Evolutionary conservation across 2,797 vertebrate genomes (phyloP), one percentile per base, ranked within the genome.

Genomic region (Phrynocephalus guinanensis): DNA sequence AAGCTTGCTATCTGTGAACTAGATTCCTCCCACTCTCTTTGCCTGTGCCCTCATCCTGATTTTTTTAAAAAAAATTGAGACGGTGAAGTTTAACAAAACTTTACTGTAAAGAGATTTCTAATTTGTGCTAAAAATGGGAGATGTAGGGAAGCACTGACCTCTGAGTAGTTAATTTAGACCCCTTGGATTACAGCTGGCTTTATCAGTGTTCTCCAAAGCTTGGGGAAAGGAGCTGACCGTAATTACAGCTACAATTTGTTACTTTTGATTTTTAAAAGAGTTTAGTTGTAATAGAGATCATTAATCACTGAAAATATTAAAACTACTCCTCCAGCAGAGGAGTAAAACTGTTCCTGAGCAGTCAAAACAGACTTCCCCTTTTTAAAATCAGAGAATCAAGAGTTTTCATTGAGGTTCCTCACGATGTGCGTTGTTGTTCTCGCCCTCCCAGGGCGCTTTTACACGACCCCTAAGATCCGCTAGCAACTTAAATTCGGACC

Each of bases 21-120:
- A 95, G 90, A 93, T 94, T 89, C 72, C 66, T 92, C 90, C 89
- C 68, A 83, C 67, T 93, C 90, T 89, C 66, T 79, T 44, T 75
- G 3, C 7, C 8, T n/a, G 26, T 28, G 87, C 70, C 81, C 50
- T 91, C 68, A 75, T 26, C 50, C 9, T 3, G 28, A 83, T 71
- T 71, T 92, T 71, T 92, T 84, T 90, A 20, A 44, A 38, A 20
- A 75, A 75, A 70, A 44, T 3, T 56, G 9, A 56, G 52, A 56
- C 13, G 10, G 26, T 8, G 38, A 84, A 89, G 48, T 84, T 83
- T 81, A 75, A 86, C 81, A 82, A 85, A 90, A 85, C 33, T 3
- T 0, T 73, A 84, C 82, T 79, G 3, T 1, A 0, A 84, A 60
- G 24, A 88, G 67, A 90, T 79, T 56, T 87, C 77, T 84, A 78